These are phyloP conservation scores for Cyclopterus lumpus DNA, from an alignment of 2,797 vertebrate genomes.

Conservation along the genomic window DNA sequence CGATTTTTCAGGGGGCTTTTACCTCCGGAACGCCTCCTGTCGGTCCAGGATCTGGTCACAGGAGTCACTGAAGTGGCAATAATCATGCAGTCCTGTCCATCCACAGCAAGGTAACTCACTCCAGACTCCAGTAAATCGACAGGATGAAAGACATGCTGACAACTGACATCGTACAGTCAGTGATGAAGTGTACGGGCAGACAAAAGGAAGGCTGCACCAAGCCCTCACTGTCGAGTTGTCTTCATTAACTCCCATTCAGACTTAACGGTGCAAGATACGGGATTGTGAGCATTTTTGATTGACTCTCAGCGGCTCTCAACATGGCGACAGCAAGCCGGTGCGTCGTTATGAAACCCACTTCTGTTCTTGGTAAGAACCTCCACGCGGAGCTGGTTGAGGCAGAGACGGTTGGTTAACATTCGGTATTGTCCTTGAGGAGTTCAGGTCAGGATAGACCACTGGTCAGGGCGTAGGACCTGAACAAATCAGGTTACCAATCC, in stretches of 20 bases:
- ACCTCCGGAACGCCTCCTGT: constrained; percentile 46
- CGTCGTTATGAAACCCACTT: too few species aligned
- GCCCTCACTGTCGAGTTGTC: neutral
- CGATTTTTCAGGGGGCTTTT: constrained; percentile 59
- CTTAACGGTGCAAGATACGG: neutral
- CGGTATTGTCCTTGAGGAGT: too few species aligned
- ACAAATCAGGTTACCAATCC: too few species aligned
- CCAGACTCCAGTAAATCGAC: constrained; percentile 20
- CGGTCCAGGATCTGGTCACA: constrained; percentile 44
- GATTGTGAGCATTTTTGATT: neutral
- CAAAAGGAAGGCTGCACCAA: constrained; percentile 4
- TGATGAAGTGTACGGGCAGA: neutral
- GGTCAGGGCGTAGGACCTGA: neutral
- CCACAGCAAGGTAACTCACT: constrained; percentile 13
- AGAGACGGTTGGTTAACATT: too few species aligned
- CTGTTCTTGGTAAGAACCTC: too few species aligned
- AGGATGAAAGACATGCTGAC: constrained; percentile 9
- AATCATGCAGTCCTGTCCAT: neutral
- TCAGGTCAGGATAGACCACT: neutral
- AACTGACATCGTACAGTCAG: neutral
- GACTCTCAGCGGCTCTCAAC: too few species aligned
- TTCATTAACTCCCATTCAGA: constrained; percentile 9
- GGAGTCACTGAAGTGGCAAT: constrained; percentile 42
- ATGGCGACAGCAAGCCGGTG: too few species aligned
- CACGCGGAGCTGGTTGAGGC: too few species aligned